Evolutionary conservation across 1,140 invertebrate species (phyloP), one percentile per base, ranked within the genome.

Genomic region (Bombus vancouverensis): DNA sequence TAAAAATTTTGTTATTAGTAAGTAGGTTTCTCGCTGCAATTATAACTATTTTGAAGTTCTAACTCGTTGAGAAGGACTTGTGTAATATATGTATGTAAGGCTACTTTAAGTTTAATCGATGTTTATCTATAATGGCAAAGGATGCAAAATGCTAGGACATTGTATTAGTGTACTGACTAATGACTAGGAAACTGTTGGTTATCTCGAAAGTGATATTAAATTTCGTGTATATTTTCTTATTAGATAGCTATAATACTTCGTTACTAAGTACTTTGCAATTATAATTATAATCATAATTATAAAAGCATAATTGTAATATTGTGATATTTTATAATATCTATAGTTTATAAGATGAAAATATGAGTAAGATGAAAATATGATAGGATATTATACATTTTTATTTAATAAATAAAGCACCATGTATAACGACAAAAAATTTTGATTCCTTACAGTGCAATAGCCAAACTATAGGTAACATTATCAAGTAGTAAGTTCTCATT

Each of bases 321-420:
- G 74, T 83, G 74, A 83, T 78, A 83, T 71, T 83, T 78, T 83
- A 53, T 53, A 73, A 47, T 44, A 59, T 42, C 13, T 66, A 22
- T 78, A 78, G 28, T 28, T 59, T 15, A 4, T 44, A 59, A 42
- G 25, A 42, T 42, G 34, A 62, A 62, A n/a, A 62, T 81, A 53
- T 6, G 18, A 18, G 18, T 53, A 32, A 34, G 32, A 34, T 34
- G 32, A 78, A 83, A 47, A 77, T 71, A 42, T 18, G 2, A 47
- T 84, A 68, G 57, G 34, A 59, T 47, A 18, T 53, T 80, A 18
- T 34, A 13, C 13, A 37, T 25, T 34, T 37, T 65, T 57, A 37
- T 42, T 57, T 47, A 53, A 53, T 12, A 53, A 34, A 53, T 74
- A 28, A 75, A 32, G n/a, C n/a, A 42, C 4, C 18, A 34, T 32